Base-by-base conservation (phyloP, 2,888 invertebrate genomes). In the Lasioglossum zephyrum region DNA sequence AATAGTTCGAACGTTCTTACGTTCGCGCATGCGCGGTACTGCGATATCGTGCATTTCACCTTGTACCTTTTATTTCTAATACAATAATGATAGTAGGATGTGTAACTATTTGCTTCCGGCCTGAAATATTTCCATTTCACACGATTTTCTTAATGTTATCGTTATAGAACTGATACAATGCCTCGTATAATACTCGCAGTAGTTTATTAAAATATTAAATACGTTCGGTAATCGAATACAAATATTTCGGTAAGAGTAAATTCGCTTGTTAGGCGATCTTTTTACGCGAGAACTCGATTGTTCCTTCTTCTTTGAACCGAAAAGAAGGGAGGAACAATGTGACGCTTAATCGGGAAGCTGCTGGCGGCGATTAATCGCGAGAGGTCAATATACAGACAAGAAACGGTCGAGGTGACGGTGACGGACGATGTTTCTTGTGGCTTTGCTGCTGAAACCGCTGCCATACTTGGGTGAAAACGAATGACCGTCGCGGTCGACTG, bases 381-480 rank as follows among this genome's bases (percentile, higher is more conserved):
- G 6, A 18, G 72, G 60, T 63, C 9, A 44, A 84, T 22, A 73
- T 26, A 66, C 18, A 63, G 11, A 36, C 18, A 36, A n/a, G 41
- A 73, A 78, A 31, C 70, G 49, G 57, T 8, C 66, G 47, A 53
- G 39, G 16, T 63, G 60, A 63, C 60, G n/a, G 36, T 18, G 74
- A 77, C 53, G 73, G 31, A 47, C 77, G 77, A 80, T 72, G 72
- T 73, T 81, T 78, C 66, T 75, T 69, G 63, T 1, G 47, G 5
- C 18, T 63, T 47, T 41, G 41, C 22, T 47, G 73, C n/a, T 31
- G 72, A 84, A 87, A 73, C 60, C 82, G 80, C 77, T 44, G 39
- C 26, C 69, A 22, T 66, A 9, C 22, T 18, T 49, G 31, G 57
- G 69, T 82, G 22, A 87, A 81, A 85, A 89, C n/a, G 74, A 47